Evolutionary conservation across 2,113 vertebrate genomes (phyloP), one percentile per base, ranked within the genome.

Genomic region (Antennarius striatus): DNA sequence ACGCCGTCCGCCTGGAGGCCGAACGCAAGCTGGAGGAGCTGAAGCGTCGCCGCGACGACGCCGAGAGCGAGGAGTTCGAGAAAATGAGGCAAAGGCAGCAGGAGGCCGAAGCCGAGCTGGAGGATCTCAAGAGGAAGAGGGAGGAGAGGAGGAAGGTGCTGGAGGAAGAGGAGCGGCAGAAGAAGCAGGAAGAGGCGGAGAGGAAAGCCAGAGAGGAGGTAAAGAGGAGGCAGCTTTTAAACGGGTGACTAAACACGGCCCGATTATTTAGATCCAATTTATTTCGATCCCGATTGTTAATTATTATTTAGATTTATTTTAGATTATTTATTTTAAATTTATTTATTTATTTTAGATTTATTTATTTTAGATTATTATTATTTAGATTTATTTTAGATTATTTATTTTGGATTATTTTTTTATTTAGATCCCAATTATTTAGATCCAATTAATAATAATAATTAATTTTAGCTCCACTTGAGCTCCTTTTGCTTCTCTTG

Each of bases 31-130:
- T 98, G 84, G 96, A 98, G 68, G 96, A 98, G 63, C 94, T 97
- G 61, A 95, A 94, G 63, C 93, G 95, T 0, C 93, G 95, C 45
- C 94, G 94, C 0, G 95, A 95, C 0, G 96, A 96, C 43, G 92
- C 93, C 0, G 96, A 97, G 90, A 96, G 84, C 0, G 96, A 96
- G 71, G 96, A 98, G 82, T 93, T 97, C 0, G 95, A 96, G 85
- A 94, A 92, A 72, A 91, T 98, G 88, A 95, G 92, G 68, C 96
- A 95, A 87, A 98, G 96, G 85, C 96, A 98, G 85, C 96, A 96
- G 80, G 96, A 96, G 84, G 94, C 96, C 0, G 94, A 94, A 0
- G 89, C 73, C 2, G 96, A 98, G 90, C 93, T 98, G 86, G 97
- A 97, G 16, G 98, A 97, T 74, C 92, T 98, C 89, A 98, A 95